phyloP scores from a whole-genome alignment of 2,797 vertebrate species.

The Liparis tanakae region DNA sequence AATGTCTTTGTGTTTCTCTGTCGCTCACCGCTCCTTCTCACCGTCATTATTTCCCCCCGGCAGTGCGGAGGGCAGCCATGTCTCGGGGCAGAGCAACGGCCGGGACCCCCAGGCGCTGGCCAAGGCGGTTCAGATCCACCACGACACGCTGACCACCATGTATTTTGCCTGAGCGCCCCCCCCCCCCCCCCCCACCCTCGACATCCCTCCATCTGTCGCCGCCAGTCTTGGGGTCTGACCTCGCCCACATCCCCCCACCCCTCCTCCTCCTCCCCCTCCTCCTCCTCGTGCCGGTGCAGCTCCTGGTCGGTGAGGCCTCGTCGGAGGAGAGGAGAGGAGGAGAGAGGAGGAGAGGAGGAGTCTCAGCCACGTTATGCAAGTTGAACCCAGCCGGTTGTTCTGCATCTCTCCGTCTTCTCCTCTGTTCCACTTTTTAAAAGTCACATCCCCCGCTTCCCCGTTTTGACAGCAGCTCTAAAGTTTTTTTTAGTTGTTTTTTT shows the following conservation, averaged over 20 bases:
- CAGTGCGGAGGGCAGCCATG: slow-evolving; percentile 98
- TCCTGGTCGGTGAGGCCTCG: slow-evolving; percentile 57
- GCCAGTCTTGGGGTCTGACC: slow-evolving; percentile 55
- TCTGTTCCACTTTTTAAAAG: slow-evolving; percentile 14
- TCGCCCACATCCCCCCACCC: no score
- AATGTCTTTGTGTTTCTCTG: background rate
- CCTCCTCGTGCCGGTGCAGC: slow-evolving; percentile 8
- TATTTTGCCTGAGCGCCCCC: slow-evolving; percentile 90
- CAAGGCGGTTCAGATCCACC: slow-evolving; percentile 99
- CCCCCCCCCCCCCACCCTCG: background rate
- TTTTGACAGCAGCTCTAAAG: slow-evolving; percentile 36
- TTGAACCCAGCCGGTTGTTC: slow-evolving; percentile 92
- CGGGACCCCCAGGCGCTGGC: slow-evolving; percentile 95
- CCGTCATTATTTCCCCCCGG: background rate
- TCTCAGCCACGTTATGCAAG: slow-evolving; percentile 93
- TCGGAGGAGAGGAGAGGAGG: no score
- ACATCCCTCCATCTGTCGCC: slow-evolving; percentile 23
- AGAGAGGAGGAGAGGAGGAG: no score
- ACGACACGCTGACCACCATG: slow-evolving; percentile 99
- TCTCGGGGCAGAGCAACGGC: slow-evolving; percentile 98
- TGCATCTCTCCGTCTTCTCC: slow-evolving; percentile 19
- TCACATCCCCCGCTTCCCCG: slow-evolving; percentile 27
- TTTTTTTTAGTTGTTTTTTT: background rate
- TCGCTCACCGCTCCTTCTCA: background rate
- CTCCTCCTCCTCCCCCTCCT: background rate